Evolutionary conservation across 2,888 invertebrate species (phyloP).

Genomic region (Acronicta aceris): DNA sequence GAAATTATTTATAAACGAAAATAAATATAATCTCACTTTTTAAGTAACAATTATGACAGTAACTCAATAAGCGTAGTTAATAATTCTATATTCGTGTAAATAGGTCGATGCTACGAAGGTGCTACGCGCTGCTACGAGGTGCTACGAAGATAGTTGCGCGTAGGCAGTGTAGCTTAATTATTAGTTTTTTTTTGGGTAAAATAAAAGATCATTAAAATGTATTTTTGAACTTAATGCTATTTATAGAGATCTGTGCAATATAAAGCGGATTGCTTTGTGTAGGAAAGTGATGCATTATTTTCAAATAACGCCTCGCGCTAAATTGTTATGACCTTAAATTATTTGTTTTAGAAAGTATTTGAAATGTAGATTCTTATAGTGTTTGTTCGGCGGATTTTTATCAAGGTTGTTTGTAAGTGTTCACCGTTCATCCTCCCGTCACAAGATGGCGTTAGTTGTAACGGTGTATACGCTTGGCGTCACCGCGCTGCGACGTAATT

Average conservation of each 20-base stretch:
- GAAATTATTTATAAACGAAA: too few species aligned
- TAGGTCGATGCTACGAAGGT: slow-evolving; percentile 36
- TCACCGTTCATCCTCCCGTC: slow-evolving; percentile 70
- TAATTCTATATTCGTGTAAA: background rate
- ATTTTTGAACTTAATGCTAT: too few species aligned
- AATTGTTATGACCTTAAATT: too few species aligned
- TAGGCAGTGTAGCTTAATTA: background rate
- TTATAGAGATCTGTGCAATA: too few species aligned
- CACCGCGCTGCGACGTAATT: slow-evolving; percentile 78
- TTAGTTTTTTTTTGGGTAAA: background rate
- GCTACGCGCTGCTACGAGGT: slow-evolving; percentile 52
- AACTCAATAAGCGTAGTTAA: background rate
- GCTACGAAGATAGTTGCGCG: background rate
- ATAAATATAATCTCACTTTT: background rate
- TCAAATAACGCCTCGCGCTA: too few species aligned
- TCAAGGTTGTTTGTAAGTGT: background rate
- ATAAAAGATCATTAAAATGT: background rate
- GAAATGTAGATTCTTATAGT: background rate
- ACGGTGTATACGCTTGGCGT: slow-evolving; percentile 51
- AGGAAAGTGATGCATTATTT: too few species aligned
- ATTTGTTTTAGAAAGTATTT: background rate
- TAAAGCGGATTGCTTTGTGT: too few species aligned
- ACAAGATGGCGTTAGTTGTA: slow-evolving; percentile 82
- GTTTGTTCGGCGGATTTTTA: background rate
- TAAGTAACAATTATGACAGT: background rate